Base-by-base conservation (phyloP, 2,888 invertebrate species). In the Leucoma salicis region DNA sequence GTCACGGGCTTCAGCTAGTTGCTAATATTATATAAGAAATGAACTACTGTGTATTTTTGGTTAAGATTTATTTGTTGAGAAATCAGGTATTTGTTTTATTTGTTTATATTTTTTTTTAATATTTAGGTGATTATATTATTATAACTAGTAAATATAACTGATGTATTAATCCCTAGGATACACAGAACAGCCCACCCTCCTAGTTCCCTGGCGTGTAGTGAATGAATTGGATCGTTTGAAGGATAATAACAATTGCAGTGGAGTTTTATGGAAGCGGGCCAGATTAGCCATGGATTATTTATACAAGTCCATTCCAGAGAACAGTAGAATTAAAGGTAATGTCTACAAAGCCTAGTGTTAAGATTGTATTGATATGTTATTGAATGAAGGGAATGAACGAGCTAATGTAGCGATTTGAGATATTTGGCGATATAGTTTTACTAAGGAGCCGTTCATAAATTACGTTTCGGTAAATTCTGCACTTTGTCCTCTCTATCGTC, bases 191-290 rank as follows among this genome's bases (percentile, higher is more conserved):
- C 88, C 90, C 0, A 81, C 82, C 0, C 56, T 92, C 8, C 66
- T 91, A 40, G 86, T 92, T 0, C 92, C 92, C 0, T 92, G 92
- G 92, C 86, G 92, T 34, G 92, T 92, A 0, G 81, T 92, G 10
- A 91, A 90, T 49, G 92, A 92, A 65, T 50, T 92, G 46, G 92
- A 92, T 57, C 79, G 89, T 40, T 65, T 92, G 16, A 92, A 92
- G 25, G 86, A 86, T 59, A 83, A 82, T 43, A 85, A 89, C 25
- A 84, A 85, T 14, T 83, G 84, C 10, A 81, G 77, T 6, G 82
- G 82, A 0, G 78, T 81, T 0, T 66, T 86, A 8, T 82, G 82
- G 66, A 87, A 82, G 49, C 69, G 82, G 0, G 87, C 86, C 0
- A 70, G 68, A 57, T 82, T 69, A 0, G 92, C 92, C 3, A 87